These are phyloP conservation scores for Sisor rabdophorus DNA, from an alignment of 2,113 vertebrate species.

Conservation along the genomic window DNA sequence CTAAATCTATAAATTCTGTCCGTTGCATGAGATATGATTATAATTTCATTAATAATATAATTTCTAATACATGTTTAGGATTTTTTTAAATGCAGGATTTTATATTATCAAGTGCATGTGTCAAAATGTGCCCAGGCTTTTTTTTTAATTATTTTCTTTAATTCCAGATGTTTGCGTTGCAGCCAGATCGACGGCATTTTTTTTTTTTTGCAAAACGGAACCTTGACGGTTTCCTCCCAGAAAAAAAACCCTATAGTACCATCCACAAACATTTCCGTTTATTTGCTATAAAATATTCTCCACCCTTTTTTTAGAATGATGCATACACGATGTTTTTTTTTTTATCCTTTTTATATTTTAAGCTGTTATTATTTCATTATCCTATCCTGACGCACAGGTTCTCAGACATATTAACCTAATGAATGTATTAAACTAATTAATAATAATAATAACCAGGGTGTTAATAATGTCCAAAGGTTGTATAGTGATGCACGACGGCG, in stretches of 20 bases:
- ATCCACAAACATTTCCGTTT: neutral
- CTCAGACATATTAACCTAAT: neutral
- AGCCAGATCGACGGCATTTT: neutral
- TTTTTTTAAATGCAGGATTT: neutral
- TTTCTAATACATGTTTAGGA: neutral
- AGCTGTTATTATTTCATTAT: neutral
- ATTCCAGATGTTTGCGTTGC: neutral
- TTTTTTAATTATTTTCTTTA: neutral
- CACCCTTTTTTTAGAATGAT: no score
- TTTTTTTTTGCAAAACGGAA: neutral
- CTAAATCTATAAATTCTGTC: neutral
- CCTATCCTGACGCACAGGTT: neutral
- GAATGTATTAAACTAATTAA: neutral
- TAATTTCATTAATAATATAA: no score
- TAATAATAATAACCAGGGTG: neutral
- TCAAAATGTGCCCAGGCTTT: neutral
- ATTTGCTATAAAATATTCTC: no score
- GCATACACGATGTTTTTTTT: neutral
- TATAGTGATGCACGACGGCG: neutral
- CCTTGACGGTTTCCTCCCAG: neutral
- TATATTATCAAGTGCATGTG: neutral
- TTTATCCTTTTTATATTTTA: neutral
- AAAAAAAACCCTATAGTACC: neutral
- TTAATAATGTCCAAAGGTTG: neutral
- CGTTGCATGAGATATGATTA: neutral